These are phyloP conservation scores for Aphaenogaster rudis DNA, from an alignment of 1,140 invertebrate genomes.

Conservation along the genomic window DNA sequence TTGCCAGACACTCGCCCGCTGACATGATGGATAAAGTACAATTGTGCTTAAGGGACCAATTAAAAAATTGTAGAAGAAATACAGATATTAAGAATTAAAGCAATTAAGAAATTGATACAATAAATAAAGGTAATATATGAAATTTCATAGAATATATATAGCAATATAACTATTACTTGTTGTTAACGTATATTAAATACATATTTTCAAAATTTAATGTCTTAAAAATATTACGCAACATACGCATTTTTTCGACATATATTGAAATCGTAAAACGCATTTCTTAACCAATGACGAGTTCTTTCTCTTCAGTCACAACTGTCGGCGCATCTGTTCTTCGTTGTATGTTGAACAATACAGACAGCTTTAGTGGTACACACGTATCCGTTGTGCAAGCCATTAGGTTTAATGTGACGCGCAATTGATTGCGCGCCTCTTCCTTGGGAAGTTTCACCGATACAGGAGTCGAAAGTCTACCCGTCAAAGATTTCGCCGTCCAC, in stretches of 20 bases:
- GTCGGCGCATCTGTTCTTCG: conserved; percentile 72
- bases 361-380: conserved; percentile 86
- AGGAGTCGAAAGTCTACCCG: conserved; percentile 80
- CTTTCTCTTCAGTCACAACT: conserved; percentile 75
- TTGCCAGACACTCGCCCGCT: background rate
- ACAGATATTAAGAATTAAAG: background rate
- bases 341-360: conserved; percentile 85
- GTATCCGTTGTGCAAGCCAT: conserved; percentile 85
- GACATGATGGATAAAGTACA: background rate
- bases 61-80: background rate
- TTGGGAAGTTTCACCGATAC: conserved; percentile 82
- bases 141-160: conserved; percentile 27
- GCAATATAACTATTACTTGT: background rate
- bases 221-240: background rate
- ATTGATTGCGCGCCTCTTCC: conserved; percentile 73
- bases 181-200: conserved; percentile 10
- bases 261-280: background rate
- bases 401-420: conserved; percentile 85
- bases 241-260: background rate
- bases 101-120: background rate
- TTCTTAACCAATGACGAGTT: conserved; percentile 70
- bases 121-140: background rate
- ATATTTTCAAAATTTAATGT: conserved; percentile 25
- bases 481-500: conserved; percentile 80
- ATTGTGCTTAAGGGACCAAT: background rate